Evolutionary conservation across 2,113 vertebrate genomes (phyloP).

Genomic region (Odocoileus virginianus): DNA sequence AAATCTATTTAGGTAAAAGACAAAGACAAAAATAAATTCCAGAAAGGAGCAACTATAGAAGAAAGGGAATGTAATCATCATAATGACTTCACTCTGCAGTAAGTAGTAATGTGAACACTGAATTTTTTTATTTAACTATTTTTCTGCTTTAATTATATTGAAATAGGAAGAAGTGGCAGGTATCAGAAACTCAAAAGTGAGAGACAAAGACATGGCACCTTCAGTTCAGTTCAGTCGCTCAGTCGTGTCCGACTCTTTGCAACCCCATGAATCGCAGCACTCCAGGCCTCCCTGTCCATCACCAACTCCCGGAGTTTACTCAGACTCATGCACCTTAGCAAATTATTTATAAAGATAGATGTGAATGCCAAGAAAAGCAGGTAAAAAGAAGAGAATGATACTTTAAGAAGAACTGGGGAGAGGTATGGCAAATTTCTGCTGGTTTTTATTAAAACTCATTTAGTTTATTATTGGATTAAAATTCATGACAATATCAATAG

Average conservation of each 20-base stretch:
- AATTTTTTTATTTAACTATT: neutral
- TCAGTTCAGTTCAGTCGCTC: neutral
- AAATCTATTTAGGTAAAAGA: neutral
- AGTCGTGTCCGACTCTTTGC: too few species aligned
- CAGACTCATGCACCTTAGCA: neutral
- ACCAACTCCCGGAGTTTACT: too few species aligned
- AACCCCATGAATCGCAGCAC: too few species aligned
- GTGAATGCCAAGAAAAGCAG: neutral
- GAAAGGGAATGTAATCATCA: neutral
- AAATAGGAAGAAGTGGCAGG: neutral
- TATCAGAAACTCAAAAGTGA: neutral
- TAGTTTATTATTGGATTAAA: neutral
- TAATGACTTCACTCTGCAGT: neutral
- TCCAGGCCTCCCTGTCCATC: too few species aligned
- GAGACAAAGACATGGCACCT: neutral
- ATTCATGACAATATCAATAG: neutral
- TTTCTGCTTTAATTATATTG: conserved; percentile 22
- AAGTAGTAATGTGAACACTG: neutral
- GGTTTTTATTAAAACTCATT: neutral
- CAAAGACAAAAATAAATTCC: neutral
- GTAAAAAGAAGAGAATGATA: neutral
- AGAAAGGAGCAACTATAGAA: neutral
- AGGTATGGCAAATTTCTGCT: neutral
- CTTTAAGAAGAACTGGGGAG: neutral
- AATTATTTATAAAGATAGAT: neutral